phyloP scores from a whole-genome alignment of 2,888 invertebrate genomes.

The Apotomis capreana region DNA sequence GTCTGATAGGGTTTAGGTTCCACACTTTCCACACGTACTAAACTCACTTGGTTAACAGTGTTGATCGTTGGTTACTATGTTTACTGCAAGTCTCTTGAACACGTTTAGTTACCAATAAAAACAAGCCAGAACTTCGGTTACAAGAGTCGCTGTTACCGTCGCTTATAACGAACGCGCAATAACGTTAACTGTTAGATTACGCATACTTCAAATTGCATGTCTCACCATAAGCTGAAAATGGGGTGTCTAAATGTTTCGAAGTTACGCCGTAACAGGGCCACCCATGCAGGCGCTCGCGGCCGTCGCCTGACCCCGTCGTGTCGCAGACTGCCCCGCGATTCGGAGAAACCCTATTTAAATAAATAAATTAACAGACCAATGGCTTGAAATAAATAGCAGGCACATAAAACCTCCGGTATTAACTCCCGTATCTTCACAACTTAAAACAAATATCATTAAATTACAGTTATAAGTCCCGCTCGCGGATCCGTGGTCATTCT shows the following conservation, averaged over 20 bases:
- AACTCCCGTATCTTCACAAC: conserved; percentile 39
- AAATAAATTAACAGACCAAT: conserved; percentile 41
- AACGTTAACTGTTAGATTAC: too few relatives aligned
- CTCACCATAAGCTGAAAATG: background rate
- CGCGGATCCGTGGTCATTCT: conserved; percentile 57
- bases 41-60: background rate
- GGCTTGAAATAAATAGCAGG: conserved; percentile 17
- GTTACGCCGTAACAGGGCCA: conserved; percentile 51
- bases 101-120: too few relatives aligned
- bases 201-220: background rate
- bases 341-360: conserved; percentile 42
- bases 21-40: background rate
- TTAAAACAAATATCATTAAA: conserved; percentile 55
- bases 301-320: conserved; percentile 47
- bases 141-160: too few relatives aligned
- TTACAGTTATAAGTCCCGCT: conserved; percentile 66
- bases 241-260: conserved; percentile 9
- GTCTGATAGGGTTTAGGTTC: too few relatives aligned
- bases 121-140: too few relatives aligned
- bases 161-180: too few relatives aligned
- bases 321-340: conserved; percentile 44
- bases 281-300: conserved; percentile 55
- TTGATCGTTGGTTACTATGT: too few relatives aligned
- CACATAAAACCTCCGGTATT: conserved; percentile 22
- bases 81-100: too few relatives aligned